Evolutionary conservation across 2,113 vertebrate species (phyloP).

Genomic region (Hassar affinis): DNA sequence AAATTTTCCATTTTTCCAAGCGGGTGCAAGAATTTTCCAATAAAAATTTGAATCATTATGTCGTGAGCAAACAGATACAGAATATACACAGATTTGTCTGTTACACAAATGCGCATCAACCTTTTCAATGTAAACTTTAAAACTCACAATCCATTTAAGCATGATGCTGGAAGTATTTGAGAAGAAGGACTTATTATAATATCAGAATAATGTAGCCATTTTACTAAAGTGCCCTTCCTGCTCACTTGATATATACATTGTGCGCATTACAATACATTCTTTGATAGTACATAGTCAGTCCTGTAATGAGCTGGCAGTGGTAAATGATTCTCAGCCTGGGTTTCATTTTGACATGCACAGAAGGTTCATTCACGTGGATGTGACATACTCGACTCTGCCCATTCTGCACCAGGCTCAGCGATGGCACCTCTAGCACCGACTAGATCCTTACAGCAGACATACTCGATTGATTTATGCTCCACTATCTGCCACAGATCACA

Average conservation of each 20-base stretch:
- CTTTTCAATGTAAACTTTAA: background rate
- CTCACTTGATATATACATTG: background rate
- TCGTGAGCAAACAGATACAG: background rate
- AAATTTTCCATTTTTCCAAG: conserved; percentile 37
- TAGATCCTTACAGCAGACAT: conserved; percentile 42
- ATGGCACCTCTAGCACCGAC: conserved; percentile 49
- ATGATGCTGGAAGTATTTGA: background rate
- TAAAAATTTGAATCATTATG: conserved; percentile 8
- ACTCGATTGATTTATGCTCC: conserved; percentile 58
- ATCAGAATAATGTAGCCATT: background rate
- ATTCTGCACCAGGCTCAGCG: conserved; percentile 33
- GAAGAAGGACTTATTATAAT: background rate
- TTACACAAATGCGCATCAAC: background rate
- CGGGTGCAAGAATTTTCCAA: conserved; percentile 15
- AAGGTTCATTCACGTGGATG: conserved; percentile 43
- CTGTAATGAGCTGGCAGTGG: conserved; percentile 41
- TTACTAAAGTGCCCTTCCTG: background rate
- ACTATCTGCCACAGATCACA: background rate
- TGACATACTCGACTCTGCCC: background rate
- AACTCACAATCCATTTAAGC: background rate
- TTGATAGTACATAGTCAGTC: conserved; percentile 38
- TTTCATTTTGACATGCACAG: conserved; percentile 37
- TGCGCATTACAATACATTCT: conserved; percentile 34
- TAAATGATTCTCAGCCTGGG: conserved; percentile 11
- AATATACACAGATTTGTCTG: background rate